These are phyloP conservation scores for Mus musculus DNA, from an alignment of 2,113 vertebrate species.

Conservation along the genomic window DNA sequence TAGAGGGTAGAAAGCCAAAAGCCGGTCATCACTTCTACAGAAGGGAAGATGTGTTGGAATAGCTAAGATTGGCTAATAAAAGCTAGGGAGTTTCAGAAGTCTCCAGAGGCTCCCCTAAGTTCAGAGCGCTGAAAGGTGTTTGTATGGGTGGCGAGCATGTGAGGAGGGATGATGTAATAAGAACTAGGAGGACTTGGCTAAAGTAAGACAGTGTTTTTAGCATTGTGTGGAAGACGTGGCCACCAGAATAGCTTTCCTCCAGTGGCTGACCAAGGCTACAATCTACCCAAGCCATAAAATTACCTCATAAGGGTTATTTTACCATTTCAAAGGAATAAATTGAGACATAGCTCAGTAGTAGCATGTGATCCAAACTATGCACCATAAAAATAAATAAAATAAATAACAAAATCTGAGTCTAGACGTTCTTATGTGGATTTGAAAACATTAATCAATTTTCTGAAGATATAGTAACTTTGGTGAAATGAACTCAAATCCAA, in stretches of 20 bases:
- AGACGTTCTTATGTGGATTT: neutral
- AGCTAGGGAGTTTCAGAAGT: slow-evolving; percentile 20
- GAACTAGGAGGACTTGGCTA: slow-evolving; percentile 34
- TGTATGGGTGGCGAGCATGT: slow-evolving; percentile 36
- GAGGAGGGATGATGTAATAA: slow-evolving; percentile 58
- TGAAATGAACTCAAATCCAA: slow-evolving; percentile 36
- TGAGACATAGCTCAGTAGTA: neutral
- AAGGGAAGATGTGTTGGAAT: slow-evolving; percentile 38
- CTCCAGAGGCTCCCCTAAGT: neutral
- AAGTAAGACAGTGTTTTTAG: slow-evolving; percentile 22
- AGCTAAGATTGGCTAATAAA: neutral
- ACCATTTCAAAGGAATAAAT: slow-evolving; percentile 45
- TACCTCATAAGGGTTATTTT: slow-evolving; percentile 43
- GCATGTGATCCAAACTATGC: neutral
- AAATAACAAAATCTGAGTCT: neutral
- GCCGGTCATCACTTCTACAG: slow-evolving; percentile 42
- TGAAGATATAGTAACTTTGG: slow-evolving; percentile 1
- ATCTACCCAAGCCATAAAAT: slow-evolving; percentile 11
- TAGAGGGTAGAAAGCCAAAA: slow-evolving; percentile 64
- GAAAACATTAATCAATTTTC: slow-evolving; percentile 11
- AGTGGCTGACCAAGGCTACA: neutral
- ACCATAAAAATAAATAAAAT: neutral
- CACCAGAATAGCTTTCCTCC: slow-evolving; percentile 3
- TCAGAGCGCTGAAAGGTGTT: slow-evolving; percentile 39
- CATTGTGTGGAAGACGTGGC: neutral